These are phyloP conservation scores for Clivina fossor DNA, from an alignment of 2,888 invertebrate species.

Conservation along the genomic window DNA sequence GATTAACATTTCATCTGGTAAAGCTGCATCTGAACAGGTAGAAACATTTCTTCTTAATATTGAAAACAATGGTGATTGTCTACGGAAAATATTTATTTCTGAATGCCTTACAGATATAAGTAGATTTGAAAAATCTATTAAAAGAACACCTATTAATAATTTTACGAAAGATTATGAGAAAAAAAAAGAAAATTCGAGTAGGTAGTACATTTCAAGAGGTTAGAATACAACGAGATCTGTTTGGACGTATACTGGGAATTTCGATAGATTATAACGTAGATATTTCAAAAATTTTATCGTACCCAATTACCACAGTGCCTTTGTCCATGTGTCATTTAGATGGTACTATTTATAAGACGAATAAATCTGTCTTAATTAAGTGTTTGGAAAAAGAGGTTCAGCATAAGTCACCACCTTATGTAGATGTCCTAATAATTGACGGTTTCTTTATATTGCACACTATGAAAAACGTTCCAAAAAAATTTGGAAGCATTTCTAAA, in stretches of 20 bases:
- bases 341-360: slow-evolving; percentile 36
- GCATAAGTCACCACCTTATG: neutral
- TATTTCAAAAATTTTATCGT: slow-evolving; percentile 37
- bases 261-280: slow-evolving; percentile 37
- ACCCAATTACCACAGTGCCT: slow-evolving; percentile 38
- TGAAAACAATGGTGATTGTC: neutral
- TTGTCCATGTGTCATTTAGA: slow-evolving; percentile 36
- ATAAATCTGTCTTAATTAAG: slow-evolving; percentile 42
- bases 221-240: slow-evolving; percentile 39
- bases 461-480: slow-evolving; percentile 34
- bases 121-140: slow-evolving; percentile 39
- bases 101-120: slow-evolving; percentile 38
- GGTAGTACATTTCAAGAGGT: slow-evolving; percentile 40
- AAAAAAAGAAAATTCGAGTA: slow-evolving; percentile 29
- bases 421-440: slow-evolving; percentile 1
- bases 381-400: slow-evolving; percentile 34
- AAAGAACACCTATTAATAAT: slow-evolving; percentile 27
- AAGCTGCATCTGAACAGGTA: slow-evolving; percentile 25
- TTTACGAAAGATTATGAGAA: neutral
- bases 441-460: slow-evolving; percentile 35
- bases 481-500: slow-evolving; percentile 41
- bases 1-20: slow-evolving; percentile 40
- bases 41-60: too few species aligned
- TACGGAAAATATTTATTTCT: slow-evolving; percentile 36
- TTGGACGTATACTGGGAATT: slow-evolving; percentile 38